Conservation (phyloP, 2,888 invertebrate species). For the Platycheirus albimanus region DNA sequence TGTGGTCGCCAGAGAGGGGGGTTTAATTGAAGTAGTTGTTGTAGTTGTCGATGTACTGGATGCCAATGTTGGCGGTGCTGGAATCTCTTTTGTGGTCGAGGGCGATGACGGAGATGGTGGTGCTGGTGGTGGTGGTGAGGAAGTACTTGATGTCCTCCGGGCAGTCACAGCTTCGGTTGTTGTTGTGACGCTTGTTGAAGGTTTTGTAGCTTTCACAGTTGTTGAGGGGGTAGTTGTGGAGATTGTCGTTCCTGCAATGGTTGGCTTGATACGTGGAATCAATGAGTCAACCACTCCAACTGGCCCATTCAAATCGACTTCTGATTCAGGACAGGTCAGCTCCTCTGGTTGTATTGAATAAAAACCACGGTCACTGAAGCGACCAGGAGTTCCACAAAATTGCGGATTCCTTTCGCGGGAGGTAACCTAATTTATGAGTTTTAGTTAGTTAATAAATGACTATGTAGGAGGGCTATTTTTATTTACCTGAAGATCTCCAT, state of each 20-base stretch:
- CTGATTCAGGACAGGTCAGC: slow-evolving; percentile 85
- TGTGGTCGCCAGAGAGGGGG: slow-evolving; percentile 51
- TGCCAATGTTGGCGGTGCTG: slow-evolving; percentile 76
- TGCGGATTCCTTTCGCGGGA: slow-evolving; percentile 96
- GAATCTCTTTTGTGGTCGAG: slow-evolving; percentile 63
- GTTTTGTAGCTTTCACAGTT: slow-evolving; percentile 51
- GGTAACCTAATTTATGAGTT: slow-evolving; percentile 84
- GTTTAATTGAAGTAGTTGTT: slow-evolving; percentile 58
- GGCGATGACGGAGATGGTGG: slow-evolving; percentile 30
- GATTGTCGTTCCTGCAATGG: slow-evolving; percentile 79
- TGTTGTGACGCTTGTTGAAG: slow-evolving; percentile 67
- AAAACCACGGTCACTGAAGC: slow-evolving; percentile 91
- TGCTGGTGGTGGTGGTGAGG: slow-evolving; percentile 28
- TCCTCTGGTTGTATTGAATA: slow-evolving; percentile 93
- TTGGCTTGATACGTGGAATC: slow-evolving; percentile 80
- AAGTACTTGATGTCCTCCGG: slow-evolving; percentile 53
- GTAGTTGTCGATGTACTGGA: slow-evolving; percentile 76
- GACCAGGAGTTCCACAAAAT: slow-evolving; percentile 93
- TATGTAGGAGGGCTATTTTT: neutral
- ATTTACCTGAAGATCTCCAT: slow-evolving; percentile 90
- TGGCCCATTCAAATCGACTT: slow-evolving; percentile 83
- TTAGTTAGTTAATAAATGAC: neutral
- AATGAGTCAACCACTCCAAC: slow-evolving; percentile 82
- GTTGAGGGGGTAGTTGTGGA: slow-evolving; percentile 75
- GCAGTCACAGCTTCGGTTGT: slow-evolving; percentile 60